A percentile compares a stretch with the other conserved stretches of the same genome.
Conservation (phyloP, 1,140 invertebrate species). For the Hesperophylax magnus region DNA sequence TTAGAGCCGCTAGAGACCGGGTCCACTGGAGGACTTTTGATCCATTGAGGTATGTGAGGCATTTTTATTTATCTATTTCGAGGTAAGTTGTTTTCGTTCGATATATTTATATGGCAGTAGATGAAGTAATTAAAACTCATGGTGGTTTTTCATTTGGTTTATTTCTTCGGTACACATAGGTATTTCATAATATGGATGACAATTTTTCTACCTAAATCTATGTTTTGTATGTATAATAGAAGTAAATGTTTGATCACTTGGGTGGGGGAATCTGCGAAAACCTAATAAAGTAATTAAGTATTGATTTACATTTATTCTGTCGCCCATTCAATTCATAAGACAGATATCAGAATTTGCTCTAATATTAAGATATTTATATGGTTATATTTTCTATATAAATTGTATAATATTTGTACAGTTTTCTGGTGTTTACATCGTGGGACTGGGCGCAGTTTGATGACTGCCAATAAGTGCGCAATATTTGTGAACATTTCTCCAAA, state of each 20-base stretch:
- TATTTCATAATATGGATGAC: conserved; percentile 45
- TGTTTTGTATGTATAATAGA: conserved; percentile 28
- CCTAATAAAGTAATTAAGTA: conserved; percentile 26
- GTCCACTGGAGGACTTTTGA: too few relatives aligned
- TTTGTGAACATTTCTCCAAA: too few relatives aligned
- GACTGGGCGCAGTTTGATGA: background rate
- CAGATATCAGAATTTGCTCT: conserved; percentile 1
- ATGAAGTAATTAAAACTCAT: background rate
- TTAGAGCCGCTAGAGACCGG: too few relatives aligned
- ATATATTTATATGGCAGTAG: background rate
- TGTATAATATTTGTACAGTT: conserved; percentile 44
- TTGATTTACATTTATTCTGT: conserved; percentile 6
- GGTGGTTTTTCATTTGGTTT: conserved; percentile 15
- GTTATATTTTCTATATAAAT: conserved; percentile 16
- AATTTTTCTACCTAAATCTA: conserved; percentile 50
- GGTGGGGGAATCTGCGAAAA: conserved; percentile 16
- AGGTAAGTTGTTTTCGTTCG: too few relatives aligned
- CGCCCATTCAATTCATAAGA: background rate
- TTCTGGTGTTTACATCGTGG: conserved; percentile 5
- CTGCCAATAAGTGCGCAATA: conserved; percentile 3
- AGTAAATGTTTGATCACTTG: conserved; percentile 17
- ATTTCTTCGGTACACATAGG: conserved; percentile 26
- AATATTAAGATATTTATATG: conserved; percentile 32
- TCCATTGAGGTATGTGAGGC: too few relatives aligned
- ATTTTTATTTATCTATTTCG: too few relatives aligned